These are phyloP conservation scores for Leuciscus idus DNA, from an alignment of 2,113 vertebrate species.

Conservation along the genomic window DNA sequence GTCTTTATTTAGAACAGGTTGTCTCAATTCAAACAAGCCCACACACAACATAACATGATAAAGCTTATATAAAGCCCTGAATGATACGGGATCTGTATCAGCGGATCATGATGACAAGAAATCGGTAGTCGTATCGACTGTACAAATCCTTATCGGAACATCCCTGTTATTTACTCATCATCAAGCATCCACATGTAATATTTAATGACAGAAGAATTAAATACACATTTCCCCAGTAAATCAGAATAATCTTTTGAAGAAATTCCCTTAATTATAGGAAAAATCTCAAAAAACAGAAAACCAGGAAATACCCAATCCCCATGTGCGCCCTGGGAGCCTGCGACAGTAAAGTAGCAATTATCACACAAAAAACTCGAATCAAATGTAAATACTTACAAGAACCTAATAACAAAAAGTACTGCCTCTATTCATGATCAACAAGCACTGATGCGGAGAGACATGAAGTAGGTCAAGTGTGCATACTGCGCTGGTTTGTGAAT, in stretches of 20 bases:
- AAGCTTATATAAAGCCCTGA: no score
- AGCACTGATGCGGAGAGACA: constrained; percentile 30
- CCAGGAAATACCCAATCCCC: constrained; percentile 6
- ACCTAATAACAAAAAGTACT: background rate
- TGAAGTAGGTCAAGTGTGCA: constrained; percentile 54
- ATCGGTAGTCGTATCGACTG: no score
- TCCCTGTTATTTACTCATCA: background rate
- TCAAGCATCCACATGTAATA: no score
- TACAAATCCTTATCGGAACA: no score
- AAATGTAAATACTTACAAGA: background rate
- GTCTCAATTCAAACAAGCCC: no score
- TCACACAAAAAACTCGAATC: background rate
- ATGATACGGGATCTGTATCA: no score
- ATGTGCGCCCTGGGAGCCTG: constrained; percentile 9
- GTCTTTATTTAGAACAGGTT: no score
- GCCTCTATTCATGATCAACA: background rate
- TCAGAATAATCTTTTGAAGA: background rate
- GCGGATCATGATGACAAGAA: no score
- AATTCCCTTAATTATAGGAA: background rate
- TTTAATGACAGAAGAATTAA: background rate
- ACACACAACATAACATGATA: no score
- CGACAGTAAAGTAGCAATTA: background rate
- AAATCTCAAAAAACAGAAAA: background rate
- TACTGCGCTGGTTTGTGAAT: constrained; percentile 42
- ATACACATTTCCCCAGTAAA: background rate